These are phyloP conservation scores for Gasteruption jaculator DNA, from an alignment of 2,888 invertebrate genomes.

Conservation along the genomic window DNA sequence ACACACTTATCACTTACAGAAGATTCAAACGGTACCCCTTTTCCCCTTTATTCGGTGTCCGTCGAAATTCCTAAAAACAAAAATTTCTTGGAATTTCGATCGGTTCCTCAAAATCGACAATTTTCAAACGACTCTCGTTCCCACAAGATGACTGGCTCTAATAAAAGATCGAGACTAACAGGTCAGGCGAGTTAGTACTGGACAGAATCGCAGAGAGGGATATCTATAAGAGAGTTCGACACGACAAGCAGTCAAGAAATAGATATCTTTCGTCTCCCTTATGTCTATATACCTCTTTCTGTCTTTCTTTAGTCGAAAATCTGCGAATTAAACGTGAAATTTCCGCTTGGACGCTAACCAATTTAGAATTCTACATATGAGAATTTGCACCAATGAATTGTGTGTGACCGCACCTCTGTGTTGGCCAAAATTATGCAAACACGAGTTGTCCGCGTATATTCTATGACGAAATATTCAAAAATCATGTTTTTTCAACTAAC, in stretches of 20 bases:
- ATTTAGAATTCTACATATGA: too few relatives aligned
- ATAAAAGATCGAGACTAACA: slow-evolving; percentile 39
- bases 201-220: slow-evolving; percentile 15
- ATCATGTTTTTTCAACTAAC: too few relatives aligned
- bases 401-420: too few relatives aligned
- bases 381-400: too few relatives aligned
- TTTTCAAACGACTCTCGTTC: slow-evolving; percentile 34
- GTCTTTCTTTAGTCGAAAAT: too few relatives aligned
- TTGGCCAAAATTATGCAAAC: too few relatives aligned
- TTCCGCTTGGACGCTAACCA: slow-evolving; percentile 33
- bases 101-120: too few relatives aligned
- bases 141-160: slow-evolving; percentile 45
- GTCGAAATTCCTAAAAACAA: slow-evolving; percentile 7
- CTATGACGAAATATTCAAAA: too few relatives aligned
- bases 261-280: slow-evolving; percentile 2
- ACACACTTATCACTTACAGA: too few relatives aligned
- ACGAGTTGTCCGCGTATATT: too few relatives aligned
- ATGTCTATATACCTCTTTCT: slow-evolving; percentile 3
- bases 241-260: slow-evolving; percentile 15
- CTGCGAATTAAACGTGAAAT: slow-evolving; percentile 24
- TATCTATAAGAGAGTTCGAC: slow-evolving; percentile 22
- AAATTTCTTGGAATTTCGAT: too few relatives aligned
- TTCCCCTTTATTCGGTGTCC: too few relatives aligned
- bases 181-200: slow-evolving; percentile 30
- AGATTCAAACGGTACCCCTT: slow-evolving; percentile 13